Evolutionary conservation across 2,113 vertebrate species (phyloP).

Genomic region (Aleadryas rufinucha): DNA sequence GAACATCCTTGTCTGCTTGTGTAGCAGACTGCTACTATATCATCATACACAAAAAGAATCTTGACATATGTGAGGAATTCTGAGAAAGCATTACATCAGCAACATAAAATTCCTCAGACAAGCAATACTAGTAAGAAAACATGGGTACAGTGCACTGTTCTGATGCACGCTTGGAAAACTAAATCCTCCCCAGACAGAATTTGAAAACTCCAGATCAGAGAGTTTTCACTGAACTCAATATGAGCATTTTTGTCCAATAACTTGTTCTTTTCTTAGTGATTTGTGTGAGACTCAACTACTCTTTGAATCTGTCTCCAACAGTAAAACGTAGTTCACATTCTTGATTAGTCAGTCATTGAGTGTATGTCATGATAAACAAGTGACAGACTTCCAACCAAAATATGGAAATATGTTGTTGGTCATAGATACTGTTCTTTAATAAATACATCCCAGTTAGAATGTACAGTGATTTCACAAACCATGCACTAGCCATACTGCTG

Average conservation of each 20-base stretch:
- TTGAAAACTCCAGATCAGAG: neutral
- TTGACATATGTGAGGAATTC: neutral
- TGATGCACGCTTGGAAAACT: neutral
- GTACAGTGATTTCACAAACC: neutral
- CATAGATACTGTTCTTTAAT: neutral
- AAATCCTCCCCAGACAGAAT: neutral
- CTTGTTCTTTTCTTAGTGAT: neutral
- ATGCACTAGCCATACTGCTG: neutral
- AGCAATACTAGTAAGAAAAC: neutral
- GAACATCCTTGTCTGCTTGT: neutral
- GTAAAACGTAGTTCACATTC: neutral
- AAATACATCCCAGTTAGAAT: neutral
- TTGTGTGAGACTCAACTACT: neutral
- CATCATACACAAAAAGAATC: neutral
- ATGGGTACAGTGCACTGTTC: neutral
- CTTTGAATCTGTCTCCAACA: neutral
- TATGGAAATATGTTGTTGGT: neutral
- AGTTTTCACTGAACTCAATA: neutral
- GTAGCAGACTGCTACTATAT: neutral
- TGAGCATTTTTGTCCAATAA: neutral
- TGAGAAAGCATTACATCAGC: neutral
- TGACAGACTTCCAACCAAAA: neutral
- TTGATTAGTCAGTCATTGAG: neutral
- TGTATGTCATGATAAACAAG: neutral
- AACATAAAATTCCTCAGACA: neutral